Conservation (phyloP, 53 echinoderm and acorn worm species). For the Mesocentrotus franciscanus region DNA sequence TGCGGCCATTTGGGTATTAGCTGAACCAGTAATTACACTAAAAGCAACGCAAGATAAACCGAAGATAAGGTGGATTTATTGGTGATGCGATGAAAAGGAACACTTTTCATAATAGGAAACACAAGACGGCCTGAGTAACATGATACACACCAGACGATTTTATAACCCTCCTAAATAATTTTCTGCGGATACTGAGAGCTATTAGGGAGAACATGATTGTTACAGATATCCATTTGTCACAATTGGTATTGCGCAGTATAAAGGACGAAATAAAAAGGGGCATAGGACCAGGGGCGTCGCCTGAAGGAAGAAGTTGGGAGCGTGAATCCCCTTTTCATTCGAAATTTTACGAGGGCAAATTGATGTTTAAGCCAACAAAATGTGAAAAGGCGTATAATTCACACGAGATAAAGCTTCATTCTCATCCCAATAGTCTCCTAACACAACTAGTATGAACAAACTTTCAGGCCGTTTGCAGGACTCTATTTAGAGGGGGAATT, state of each 20-base stretch:
- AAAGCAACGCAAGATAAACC: constrained; percentile 11
- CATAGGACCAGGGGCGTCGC: too few relatives aligned
- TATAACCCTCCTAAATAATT: not conserved
- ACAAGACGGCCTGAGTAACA: not conserved
- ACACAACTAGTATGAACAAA: too few relatives aligned
- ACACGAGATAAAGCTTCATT: too few relatives aligned
- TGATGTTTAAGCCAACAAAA: too few relatives aligned
- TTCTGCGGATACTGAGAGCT: not conserved
- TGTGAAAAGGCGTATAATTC: too few relatives aligned
- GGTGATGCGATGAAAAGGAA: not conserved
- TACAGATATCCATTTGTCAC: not conserved
- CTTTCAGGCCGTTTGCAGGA: too few relatives aligned
- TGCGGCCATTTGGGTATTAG: not conserved
- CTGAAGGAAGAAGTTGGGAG: too few relatives aligned
- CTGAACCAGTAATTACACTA: not conserved
- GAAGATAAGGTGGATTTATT: not conserved
- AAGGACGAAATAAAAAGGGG: too few relatives aligned
- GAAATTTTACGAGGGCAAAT: too few relatives aligned
- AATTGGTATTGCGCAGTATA: not conserved
- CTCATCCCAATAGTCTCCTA: too few relatives aligned
- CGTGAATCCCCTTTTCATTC: too few relatives aligned
- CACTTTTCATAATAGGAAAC: not conserved
- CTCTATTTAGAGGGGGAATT: too few relatives aligned
- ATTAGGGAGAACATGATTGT: not conserved
- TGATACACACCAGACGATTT: not conserved